These are phyloP conservation scores for Erpetoichthys calabaricus DNA, from an alignment of 2,797 vertebrate species.

Conservation along the genomic window DNA sequence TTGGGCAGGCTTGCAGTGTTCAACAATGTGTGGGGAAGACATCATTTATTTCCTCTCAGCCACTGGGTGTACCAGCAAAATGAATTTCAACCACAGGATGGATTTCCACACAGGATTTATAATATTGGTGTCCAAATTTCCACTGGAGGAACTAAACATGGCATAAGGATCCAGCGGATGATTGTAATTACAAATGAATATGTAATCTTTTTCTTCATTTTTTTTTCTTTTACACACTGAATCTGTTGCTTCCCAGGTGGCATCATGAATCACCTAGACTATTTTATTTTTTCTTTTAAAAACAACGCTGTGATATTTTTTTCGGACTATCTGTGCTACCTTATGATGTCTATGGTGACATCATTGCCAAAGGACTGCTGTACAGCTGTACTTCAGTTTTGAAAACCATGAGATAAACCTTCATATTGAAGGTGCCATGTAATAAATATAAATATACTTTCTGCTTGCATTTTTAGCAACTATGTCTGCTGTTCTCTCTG, in stretches of 20 bases:
- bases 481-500: conserved; percentile 34
- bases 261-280: no score
- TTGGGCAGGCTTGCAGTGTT: background rate
- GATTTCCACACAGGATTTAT: no score
- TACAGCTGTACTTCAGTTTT: conserved; percentile 43
- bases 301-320: conserved; percentile 12
- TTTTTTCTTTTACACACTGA: no score
- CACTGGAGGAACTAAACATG: no score
- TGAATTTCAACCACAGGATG: no score
- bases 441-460: conserved; percentile 57
- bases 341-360: conserved; percentile 45
- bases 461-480: conserved; percentile 63
- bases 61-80: background rate
- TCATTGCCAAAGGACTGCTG: conserved; percentile 65
- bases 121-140: no score
- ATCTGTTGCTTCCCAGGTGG: no score
- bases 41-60: conserved; percentile 2
- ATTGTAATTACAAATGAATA: background rate
- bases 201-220: no score
- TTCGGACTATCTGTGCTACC: conserved; percentile 40
- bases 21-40: conserved; percentile 5
- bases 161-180: background rate
- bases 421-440: conserved; percentile 99
- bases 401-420: conserved; percentile 50
- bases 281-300: conserved; percentile 5